A percentile compares a stretch with the other conserved stretches of the same genome.
These are phyloP conservation scores for Archilochus colubris DNA, from an alignment of 2,113 vertebrate genomes.

Conservation along the genomic window DNA sequence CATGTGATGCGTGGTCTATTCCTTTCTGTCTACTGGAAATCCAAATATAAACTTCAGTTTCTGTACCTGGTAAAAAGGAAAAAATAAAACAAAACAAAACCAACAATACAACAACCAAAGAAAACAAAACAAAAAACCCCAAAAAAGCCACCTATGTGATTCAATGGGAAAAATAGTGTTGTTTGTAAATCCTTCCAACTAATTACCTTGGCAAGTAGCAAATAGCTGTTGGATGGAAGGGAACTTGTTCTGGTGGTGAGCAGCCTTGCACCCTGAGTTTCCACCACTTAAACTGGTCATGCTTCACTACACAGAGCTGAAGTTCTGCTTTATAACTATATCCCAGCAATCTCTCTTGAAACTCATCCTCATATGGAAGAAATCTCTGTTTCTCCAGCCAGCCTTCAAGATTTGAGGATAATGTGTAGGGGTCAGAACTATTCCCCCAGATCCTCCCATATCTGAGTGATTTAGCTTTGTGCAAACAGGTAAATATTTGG, in stretches of 20 bases:
- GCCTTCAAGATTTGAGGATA: too few relatives aligned
- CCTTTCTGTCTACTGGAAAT: background rate
- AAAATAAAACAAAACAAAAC: background rate
- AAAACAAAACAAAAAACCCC: too few relatives aligned
- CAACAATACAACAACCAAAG: too few relatives aligned
- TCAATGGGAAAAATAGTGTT: background rate
- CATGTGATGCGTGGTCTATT: accelerated
- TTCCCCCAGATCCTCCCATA: background rate
- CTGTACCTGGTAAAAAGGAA: background rate
- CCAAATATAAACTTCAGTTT: background rate
- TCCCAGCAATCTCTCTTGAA: background rate
- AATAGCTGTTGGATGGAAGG: background rate
- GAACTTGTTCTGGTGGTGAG: background rate
- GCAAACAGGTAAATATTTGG: background rate
- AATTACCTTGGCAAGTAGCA: background rate
- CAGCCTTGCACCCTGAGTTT: background rate
- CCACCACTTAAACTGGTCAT: accelerated
- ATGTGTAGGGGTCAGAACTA: accelerated
- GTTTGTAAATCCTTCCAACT: background rate
- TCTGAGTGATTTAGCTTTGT: background rate
- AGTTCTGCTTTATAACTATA: background rate
- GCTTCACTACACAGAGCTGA: background rate
- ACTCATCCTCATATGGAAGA: background rate
- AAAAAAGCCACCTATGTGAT: too few relatives aligned
- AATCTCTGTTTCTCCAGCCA: background rate